Evolutionary conservation across 2,797 vertebrate genomes (phyloP).

Genomic region (Mionectes olivaceus): DNA sequence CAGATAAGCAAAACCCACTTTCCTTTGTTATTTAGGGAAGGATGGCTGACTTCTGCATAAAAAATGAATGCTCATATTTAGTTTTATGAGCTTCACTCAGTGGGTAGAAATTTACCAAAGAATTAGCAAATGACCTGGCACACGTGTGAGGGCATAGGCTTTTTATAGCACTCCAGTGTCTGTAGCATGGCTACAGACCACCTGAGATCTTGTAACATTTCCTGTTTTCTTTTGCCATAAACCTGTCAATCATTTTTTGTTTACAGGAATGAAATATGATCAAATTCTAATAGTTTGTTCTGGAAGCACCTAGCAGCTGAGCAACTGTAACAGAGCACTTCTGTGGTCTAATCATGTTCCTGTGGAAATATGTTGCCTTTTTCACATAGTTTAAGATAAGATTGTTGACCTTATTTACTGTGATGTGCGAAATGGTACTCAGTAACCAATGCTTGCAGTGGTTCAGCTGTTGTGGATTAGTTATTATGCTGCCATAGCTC

Average conservation of each 20-base stretch:
- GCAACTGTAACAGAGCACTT: not conserved
- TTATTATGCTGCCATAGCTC: not conserved
- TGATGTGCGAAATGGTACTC: not conserved
- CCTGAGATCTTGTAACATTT: not conserved
- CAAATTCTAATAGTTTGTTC: not conserved
- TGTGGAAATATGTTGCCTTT: not conserved
- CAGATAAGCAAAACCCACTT: not conserved
- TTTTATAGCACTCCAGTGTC: not conserved
- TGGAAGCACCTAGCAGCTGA: not conserved
- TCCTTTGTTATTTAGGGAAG: not conserved
- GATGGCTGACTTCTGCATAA: not conserved
- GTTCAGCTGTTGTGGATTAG: not conserved
- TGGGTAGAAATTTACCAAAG: not conserved
- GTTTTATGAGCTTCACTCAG: not conserved
- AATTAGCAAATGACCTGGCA: not conserved
- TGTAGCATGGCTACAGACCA: not conserved
- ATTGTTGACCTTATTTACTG: not conserved
- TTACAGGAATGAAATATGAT: not conserved
- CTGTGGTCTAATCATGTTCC: not conserved
- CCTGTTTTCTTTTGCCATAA: not conserved
- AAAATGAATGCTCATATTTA: not conserved
- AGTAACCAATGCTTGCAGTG: not conserved
- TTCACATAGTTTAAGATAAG: not conserved
- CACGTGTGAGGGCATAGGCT: fast-evolving
- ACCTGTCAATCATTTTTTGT: not conserved